Percentiles rank a stretch among this genome's conserved stretches.
Evolutionary conservation across 2,113 vertebrate species (phyloP).

Genomic region (Cariama cristata): DNA sequence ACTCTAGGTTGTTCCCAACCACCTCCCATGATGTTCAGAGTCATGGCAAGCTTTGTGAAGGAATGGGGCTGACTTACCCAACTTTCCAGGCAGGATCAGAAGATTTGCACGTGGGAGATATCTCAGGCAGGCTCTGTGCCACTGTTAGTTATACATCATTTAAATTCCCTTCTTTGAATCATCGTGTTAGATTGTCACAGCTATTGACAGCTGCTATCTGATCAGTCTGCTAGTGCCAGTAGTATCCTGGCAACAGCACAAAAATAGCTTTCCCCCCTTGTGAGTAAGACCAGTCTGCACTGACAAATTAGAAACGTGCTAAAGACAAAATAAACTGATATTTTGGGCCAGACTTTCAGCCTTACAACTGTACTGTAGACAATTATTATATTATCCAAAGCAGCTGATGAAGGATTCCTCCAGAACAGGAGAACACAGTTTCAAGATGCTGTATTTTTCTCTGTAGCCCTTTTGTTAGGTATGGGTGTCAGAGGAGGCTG

Average conservation of each 20-base stretch:
- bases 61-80: background rate
- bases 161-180: conserved; percentile 76
- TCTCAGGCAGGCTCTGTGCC: background rate
- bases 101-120: background rate
- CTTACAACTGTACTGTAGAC: background rate
- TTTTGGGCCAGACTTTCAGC: conserved; percentile 28
- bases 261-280: conserved; percentile 78
- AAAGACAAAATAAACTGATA: conserved; percentile 76
- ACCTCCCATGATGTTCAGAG: background rate
- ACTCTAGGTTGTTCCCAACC: background rate
- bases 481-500: background rate
- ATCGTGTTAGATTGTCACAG: conserved; percentile 71
- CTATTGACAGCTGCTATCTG: conserved; percentile 78
- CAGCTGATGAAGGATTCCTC: background rate
- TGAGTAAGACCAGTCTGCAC: conserved; percentile 76
- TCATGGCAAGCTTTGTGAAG: background rate
- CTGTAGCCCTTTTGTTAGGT: background rate
- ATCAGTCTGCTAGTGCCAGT: conserved; percentile 76
- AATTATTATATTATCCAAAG: background rate
- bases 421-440: background rate
- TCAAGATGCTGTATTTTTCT: background rate
- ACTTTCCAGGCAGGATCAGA: background rate
- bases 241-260: conserved; percentile 81
- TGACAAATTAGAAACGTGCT: conserved; percentile 76
- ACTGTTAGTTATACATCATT: conserved; percentile 47